phyloP scores from a whole-genome alignment of 2,888 invertebrate species.

The Tolmerus cingulatus region DNA sequence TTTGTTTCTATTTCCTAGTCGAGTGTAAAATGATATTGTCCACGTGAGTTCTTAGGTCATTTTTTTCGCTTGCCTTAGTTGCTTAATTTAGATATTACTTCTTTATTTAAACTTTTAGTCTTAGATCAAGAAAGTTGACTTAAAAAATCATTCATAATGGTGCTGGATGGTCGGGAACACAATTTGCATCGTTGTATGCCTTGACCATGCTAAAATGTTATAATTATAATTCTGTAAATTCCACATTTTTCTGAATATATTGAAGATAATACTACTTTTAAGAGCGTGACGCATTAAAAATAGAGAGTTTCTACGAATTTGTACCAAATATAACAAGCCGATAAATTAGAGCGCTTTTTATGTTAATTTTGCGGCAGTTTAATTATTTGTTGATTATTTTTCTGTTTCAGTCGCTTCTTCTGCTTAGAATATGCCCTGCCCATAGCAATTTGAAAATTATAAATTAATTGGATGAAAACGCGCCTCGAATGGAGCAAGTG shows the following conservation, averaged over 20 bases:
- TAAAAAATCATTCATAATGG: not conserved
- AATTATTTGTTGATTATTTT: not conserved
- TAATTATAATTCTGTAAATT: not conserved
- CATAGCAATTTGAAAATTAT: not conserved
- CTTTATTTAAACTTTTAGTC: constrained; percentile 14
- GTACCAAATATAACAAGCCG: not conserved
- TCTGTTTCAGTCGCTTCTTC: not conserved
- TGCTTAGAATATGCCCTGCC: not conserved
- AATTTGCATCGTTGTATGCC: not conserved
- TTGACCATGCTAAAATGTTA: not conserved
- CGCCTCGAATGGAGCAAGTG: not conserved
- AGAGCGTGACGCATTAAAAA: not conserved
- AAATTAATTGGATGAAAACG: not conserved
- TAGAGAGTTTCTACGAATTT: not conserved
- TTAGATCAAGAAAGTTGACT: not conserved
- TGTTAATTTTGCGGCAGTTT: not conserved
- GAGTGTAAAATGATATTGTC: constrained; percentile 40
- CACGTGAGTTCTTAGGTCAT: not conserved
- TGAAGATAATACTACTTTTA: not conserved
- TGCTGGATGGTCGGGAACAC: not conserved
- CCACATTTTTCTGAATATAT: not conserved
- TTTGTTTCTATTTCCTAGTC: not conserved
- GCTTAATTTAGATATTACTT: not conserved
- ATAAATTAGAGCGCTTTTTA: no score
- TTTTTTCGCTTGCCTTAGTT: not conserved